Percentiles rank a stretch among this genome's conserved stretches.
These are phyloP conservation scores for Orchesellides sinensis DNA, from an alignment of 2,888 invertebrate genomes.

Conservation along the genomic window DNA sequence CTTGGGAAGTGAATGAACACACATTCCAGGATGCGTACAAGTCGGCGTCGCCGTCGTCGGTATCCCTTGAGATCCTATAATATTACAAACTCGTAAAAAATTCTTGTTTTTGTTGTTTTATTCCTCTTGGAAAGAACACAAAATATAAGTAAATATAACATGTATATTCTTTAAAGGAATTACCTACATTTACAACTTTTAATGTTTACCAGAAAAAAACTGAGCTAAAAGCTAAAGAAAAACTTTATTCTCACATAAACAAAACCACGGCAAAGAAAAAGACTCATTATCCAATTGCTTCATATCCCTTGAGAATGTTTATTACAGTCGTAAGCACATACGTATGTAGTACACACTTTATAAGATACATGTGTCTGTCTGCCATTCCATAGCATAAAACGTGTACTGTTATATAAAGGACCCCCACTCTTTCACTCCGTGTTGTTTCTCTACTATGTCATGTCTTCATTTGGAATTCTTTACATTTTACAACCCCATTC, in stretches of 20 bases:
- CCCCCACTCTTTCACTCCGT: conserved; percentile 10
- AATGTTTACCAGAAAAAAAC: not conserved
- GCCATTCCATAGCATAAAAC: not conserved
- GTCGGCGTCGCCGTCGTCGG: conserved; percentile 41
- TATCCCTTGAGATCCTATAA: conserved; percentile 49
- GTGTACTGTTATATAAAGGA: not conserved
- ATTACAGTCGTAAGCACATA: not conserved
- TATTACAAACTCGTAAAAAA: conserved; percentile 46
- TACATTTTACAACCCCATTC: conserved; percentile 52
- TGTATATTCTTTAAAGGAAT: conserved; percentile 12
- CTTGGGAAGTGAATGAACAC: not conserved
- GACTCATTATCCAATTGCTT: not conserved
- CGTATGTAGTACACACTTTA: not conserved
- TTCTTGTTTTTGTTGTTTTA: conserved; percentile 39
- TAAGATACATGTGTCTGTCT: not conserved
- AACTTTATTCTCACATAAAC: no score
- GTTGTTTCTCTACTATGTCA: conserved; percentile 19
- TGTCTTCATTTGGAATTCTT: conserved; percentile 54
- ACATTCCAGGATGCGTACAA: not conserved
- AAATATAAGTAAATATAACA: conserved; percentile 1
- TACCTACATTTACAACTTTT: not conserved
- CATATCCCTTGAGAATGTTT: not conserved
- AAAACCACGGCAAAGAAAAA: no score
- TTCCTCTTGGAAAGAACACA: conserved; percentile 1
- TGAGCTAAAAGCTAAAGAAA: conserved; percentile 20